Evolutionary conservation across 2,797 vertebrate genomes (phyloP).

Genomic region (Alca torda): DNA sequence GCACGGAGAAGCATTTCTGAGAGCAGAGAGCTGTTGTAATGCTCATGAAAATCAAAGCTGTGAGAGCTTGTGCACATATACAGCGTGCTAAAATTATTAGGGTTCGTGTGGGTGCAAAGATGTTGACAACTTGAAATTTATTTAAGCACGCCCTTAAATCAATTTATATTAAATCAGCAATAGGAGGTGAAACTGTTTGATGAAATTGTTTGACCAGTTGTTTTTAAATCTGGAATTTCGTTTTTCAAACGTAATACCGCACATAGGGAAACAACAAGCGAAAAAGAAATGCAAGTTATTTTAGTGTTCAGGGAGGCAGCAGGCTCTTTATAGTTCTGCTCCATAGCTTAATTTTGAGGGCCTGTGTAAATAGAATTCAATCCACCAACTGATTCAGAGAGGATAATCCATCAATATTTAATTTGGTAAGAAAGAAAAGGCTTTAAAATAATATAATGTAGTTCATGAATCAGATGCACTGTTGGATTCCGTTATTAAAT

Average conservation of each 20-base stretch:
- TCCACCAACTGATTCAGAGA: conserved; percentile 24
- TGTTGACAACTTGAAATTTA: background rate
- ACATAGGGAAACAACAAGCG: background rate
- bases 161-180: background rate
- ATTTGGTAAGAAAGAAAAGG: conserved; percentile 59
- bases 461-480: conserved; percentile 56
- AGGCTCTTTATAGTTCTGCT: conserved; percentile 43
- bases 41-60: background rate
- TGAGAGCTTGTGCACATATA: background rate
- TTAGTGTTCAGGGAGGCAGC: conserved; percentile 5
- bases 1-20: background rate
- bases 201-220: background rate
- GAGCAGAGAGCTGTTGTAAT: background rate
- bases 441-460: conserved; percentile 55
- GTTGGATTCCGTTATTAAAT: conserved; percentile 66
- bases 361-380: conserved; percentile 55
- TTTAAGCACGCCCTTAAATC: background rate
- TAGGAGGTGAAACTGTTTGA: background rate
- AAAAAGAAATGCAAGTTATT: conserved; percentile 31
- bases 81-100: background rate
- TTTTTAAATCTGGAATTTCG: background rate
- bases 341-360: conserved; percentile 48
- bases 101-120: background rate
- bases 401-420: conserved; percentile 72
- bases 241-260: background rate